Base-by-base conservation (phyloP, 2,113 vertebrate species). In the Notothenia coriiceps region DNA sequence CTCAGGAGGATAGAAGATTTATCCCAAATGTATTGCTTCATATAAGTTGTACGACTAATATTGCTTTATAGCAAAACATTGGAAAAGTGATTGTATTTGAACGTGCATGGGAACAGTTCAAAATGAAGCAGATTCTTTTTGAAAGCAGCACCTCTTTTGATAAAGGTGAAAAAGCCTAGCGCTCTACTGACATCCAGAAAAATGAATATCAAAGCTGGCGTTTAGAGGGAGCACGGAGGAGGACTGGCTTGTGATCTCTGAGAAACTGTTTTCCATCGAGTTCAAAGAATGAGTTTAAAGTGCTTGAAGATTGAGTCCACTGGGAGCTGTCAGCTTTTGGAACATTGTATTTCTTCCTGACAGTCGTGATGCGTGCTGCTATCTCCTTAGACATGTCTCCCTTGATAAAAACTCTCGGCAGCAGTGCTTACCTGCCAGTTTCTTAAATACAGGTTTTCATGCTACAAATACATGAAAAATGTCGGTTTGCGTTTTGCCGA, bases 281-380 rank as follows among this genome's bases (percentile, higher is more conserved):
- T 74, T 88, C 44, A 77, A 84, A 89, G 56, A 50, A 10, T 1
- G 11, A 14, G 71, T 60, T 75, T 65, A 29, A 67, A 59, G 61
- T 2, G 20, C 70, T 76, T 62, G 67, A 75, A 75, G 66, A 73
- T 7, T 0, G 57, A 63, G 55, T 79, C 60, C 18, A 10, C 29
- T 33, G 86, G 79, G 62, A 78, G 84, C 62, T n/a, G 77, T 64
- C 73, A 40, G 69, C 49, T 40, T 0, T 3, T 8, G 17, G n/a
- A 54, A 70, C 40, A 0, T 71, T 50, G 59, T 20, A 51, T 57
- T 85, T 80, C 70, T 73, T 60, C 67, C 70, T 1, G 69, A 74
- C 79, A 64, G 75, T n/a, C 43, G 3, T 65, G 57, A 60, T 18
- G 79, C 18, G 47, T 15, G 77, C 65, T 47, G 70, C 55, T 47